Evolutionary conservation across 2,113 vertebrate species (phyloP), one percentile per base, ranked within the genome.

Genomic region (Ibidorhyncha struthersii): DNA sequence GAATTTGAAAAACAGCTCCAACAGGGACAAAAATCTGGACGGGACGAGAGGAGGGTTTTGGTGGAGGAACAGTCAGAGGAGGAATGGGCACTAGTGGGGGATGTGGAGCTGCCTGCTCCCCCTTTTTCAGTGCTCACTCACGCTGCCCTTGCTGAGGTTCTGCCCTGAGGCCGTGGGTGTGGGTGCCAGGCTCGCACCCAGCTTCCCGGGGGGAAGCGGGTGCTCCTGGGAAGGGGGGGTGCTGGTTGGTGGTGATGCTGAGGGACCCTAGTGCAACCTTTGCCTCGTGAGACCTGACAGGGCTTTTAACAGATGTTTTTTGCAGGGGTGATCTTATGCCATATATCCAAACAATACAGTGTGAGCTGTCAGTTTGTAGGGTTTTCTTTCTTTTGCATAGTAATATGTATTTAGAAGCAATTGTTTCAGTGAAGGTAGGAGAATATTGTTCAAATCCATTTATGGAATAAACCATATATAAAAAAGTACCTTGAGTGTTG

Each of bases 131-230:
- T 1, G 4, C 26, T 62, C 14, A 12, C 36, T 30, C 34, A 12
- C 18, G 7, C 29, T 45, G 6, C 25, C 29, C 49, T 14, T 32
- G 56, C 55, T 45, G 36, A 50, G 20, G 16, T 22, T 80, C 36
- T 86, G 50, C n/a, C 17, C n/a, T 52, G 43, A 14, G 6, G 8
- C 45, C 1, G 0, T 61, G 12, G 25, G 13, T 4, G 3, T 18
- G 36, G 29, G 43, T 52, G 43, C 38, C 50, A 93, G 85, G 20
- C 65, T 45, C 47, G 65, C 43, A 41, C 25, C 26, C 66, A 63
- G 27, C 6, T 9, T 74, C 23, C 8, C 0, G 2, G 27, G 13
- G 23, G 14, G 3, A 76, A 59, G 10, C n/a, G 72, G 21, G 38
- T 27, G 30, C 19, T 40, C 38, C 14, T 23, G 38, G 32, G 36